These are phyloP conservation scores for Cheilosia soror DNA, from an alignment of 2,888 invertebrate species.

Conservation along the genomic window DNA sequence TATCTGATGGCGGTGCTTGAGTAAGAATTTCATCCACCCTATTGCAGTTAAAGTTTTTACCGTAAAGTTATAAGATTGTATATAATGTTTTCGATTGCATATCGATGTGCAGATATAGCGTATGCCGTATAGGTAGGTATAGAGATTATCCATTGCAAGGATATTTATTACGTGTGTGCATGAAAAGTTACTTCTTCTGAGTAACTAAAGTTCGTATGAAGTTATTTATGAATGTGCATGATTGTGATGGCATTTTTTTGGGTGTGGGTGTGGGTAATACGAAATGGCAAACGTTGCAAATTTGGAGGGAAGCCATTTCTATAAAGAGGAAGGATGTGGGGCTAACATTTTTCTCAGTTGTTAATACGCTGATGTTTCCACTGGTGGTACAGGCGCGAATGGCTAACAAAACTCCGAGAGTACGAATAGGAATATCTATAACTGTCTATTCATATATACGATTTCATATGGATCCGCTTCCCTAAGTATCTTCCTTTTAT, in stretches of 20 bases:
- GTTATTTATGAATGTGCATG: slow-evolving; percentile 68
- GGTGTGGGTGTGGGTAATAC: not conserved
- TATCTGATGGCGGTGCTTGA: not conserved
- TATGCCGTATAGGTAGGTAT: not conserved
- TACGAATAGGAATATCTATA: too few species aligned
- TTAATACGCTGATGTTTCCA: too few species aligned
- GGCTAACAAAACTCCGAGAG: too few species aligned
- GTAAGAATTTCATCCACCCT: slow-evolving; percentile 46
- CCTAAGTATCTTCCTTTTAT: too few species aligned
- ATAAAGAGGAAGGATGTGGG: too few species aligned
- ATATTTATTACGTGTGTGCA: not conserved
- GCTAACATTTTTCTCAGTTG: too few species aligned
- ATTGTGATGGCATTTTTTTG: slow-evolving; percentile 38
- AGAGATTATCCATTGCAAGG: slow-evolving; percentile 32
- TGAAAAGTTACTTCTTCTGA: slow-evolving; percentile 43
- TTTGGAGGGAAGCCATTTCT: slow-evolving; percentile 25
- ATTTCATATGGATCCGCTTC: too few species aligned
- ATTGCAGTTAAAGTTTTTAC: slow-evolving; percentile 66
- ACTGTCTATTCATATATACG: too few species aligned
- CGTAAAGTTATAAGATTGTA: slow-evolving; percentile 47
- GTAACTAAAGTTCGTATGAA: slow-evolving; percentile 53
- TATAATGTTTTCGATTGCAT: slow-evolving; percentile 65
- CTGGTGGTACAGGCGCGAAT: too few species aligned
- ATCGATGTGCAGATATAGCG: slow-evolving; percentile 59
- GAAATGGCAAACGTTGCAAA: slow-evolving; percentile 23